Base-by-base conservation (phyloP, 1,140 invertebrate genomes). In the Drosophila obscura region DNA sequence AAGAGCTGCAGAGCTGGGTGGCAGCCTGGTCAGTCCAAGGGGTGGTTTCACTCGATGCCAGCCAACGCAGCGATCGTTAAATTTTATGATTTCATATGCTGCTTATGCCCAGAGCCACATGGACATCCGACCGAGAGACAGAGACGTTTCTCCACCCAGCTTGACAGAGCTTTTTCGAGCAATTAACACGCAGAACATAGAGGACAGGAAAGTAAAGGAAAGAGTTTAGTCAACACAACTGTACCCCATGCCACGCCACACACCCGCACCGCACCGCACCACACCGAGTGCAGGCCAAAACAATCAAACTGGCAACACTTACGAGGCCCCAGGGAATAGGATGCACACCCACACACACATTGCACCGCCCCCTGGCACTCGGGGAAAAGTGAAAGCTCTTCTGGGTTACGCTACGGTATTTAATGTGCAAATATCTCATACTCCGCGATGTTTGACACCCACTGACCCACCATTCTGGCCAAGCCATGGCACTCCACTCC, bases 401-500 rank as follows among this genome's bases (percentile, higher is more conserved):
- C 41, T 49, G 44, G 39, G 53, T 61, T 77, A 74, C 79, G 75
- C 80, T 68, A 73, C 73, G 77, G 78, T 84, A 88, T 91, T 90
- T 90, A 84, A 90, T 79, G 83, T 90, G 77, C 85, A 89, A 90
- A 90, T 64, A 89, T 45, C 84, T 77, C 77, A 83, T 69, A 73
- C 83, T 72, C 64, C 57, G 35, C 45, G 31, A 22, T 28, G 50
- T 48, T 51, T 22, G 7, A 31, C 67, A 71, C 57, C 64, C 66
- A 69, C 66, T 69, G 66, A 69, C 66, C 66, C 64, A 69, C 74
- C 75, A 62, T 53, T 44, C 48, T 26, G 48, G 41, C 61, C 48
- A 49, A 35, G 16, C 28, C 19, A 22, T 2, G 3, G 11, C 35
- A 39, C 9, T 11, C n/a, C 24, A 43, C n/a, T 13, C n/a, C 63